Conservation (phyloP, 2,888 invertebrate species). For the Hipparchia semele region DNA sequence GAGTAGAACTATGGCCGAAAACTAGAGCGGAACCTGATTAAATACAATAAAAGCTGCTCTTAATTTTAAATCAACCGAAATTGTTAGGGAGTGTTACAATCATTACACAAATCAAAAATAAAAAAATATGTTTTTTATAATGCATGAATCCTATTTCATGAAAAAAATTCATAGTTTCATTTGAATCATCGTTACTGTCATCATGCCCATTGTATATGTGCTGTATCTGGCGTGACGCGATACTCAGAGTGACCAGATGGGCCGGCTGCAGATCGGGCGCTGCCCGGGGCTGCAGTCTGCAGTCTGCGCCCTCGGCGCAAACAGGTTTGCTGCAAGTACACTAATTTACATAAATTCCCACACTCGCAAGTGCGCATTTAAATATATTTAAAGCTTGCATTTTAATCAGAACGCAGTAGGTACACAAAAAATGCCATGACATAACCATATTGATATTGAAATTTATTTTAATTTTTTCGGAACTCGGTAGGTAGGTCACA, state of each 20-base stretch:
- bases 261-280: constrained; percentile 41
- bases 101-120: no score
- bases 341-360: constrained; percentile 74
- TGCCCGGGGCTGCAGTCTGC: constrained; percentile 40
- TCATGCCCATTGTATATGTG: neutral
- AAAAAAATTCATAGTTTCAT: no score
- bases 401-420: constrained; percentile 6
- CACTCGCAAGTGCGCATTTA: constrained; percentile 37
- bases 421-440: constrained; percentile 16
- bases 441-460: constrained; percentile 6
- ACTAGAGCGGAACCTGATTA: no score
- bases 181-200: no score
- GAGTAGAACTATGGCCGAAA: no score
- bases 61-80: no score
- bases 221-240: neutral
- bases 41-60: no score
- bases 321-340: constrained; percentile 72
- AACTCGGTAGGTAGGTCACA: neutral
- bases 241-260: neutral
- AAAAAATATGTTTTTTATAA: no score
- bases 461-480: constrained; percentile 7
- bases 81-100: no score
- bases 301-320: constrained; percentile 42
- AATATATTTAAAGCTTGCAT: constrained; percentile 17
- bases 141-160: no score